These are phyloP conservation scores for Zeuzera pyrina DNA, from an alignment of 2,888 invertebrate species.

Conservation along the genomic window DNA sequence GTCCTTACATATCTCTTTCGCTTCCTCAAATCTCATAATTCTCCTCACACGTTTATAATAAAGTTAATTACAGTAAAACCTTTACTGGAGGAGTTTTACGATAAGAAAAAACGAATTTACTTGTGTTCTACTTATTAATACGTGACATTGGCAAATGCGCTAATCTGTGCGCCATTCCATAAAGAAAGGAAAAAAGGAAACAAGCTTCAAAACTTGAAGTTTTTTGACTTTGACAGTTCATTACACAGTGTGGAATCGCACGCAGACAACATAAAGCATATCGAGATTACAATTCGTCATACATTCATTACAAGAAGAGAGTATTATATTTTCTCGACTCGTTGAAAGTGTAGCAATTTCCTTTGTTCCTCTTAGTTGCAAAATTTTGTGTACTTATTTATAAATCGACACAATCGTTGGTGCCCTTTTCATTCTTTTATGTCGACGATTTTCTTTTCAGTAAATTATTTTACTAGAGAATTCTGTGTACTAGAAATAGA, in stretches of 20 bases:
- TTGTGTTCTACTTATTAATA: too few species aligned
- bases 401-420: conserved; percentile 16
- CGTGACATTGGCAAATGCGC: too few species aligned
- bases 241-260: conserved; percentile 17
- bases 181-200: too few species aligned
- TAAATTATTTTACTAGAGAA: conserved; percentile 21
- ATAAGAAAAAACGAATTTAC: too few species aligned
- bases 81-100: too few species aligned
- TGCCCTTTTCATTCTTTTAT: too few species aligned
- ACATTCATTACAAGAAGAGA: conserved; percentile 19
- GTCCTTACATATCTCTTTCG: too few species aligned
- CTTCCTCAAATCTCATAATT: too few species aligned
- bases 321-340: conserved; percentile 18
- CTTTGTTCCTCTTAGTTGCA: conserved; percentile 16
- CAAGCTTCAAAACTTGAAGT: not conserved
- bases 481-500: conserved; percentile 18
- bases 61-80: too few species aligned
- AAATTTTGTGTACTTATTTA: conserved; percentile 20
- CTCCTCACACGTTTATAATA: too few species aligned
- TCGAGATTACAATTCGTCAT: conserved; percentile 22
- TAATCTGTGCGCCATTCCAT: too few species aligned
- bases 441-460: conserved; percentile 22
- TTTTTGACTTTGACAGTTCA: not conserved
- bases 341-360: conserved; percentile 16
- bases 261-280: conserved; percentile 12